phyloP scores from a whole-genome alignment of 1,140 invertebrate species.

The Aporrectodea caliginosa region DNA sequence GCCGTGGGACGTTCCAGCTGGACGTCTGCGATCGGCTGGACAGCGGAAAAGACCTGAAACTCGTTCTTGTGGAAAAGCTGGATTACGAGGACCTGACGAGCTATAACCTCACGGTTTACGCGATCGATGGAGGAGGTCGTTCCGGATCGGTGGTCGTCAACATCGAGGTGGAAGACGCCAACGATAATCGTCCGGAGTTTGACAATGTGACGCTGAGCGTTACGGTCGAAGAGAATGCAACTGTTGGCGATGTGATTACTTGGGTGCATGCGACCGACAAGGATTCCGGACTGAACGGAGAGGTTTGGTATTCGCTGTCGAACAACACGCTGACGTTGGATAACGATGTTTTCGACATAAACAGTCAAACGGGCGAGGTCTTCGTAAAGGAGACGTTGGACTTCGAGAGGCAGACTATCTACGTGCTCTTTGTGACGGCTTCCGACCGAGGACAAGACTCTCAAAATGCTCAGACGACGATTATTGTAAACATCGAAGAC shows the following conservation, averaged over 20 bases:
- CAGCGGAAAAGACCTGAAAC: constrained; percentile 6
- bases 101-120: constrained; percentile 3
- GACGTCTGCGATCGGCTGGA: neutral
- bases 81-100: constrained; percentile 6
- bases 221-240: constrained; percentile 81
- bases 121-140: constrained; percentile 24
- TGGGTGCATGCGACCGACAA: constrained; percentile 66
- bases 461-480: constrained; percentile 78
- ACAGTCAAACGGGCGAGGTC: constrained; percentile 76
- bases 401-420: constrained; percentile 71
- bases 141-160: constrained; percentile 17
- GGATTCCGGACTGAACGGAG: constrained; percentile 45
- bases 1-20: neutral
- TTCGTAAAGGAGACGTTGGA: constrained; percentile 63
- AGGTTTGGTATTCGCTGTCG: constrained; percentile 69
- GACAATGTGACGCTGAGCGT: constrained; percentile 51
- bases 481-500: constrained; percentile 74
- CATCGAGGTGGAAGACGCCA: constrained; percentile 24
- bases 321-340: constrained; percentile 51
- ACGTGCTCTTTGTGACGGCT: constrained; percentile 80
- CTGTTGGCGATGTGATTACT: constrained; percentile 74
- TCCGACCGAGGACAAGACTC: constrained; percentile 83
- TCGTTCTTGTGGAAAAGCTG: neutral
- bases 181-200: constrained; percentile 54
- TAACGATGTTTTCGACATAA: constrained; percentile 67